Percentiles rank a stretch among this genome's conserved stretches.
Evolutionary conservation across 1,140 invertebrate genomes (phyloP).

Genomic region (Trachymyrmex cornetzi): DNA sequence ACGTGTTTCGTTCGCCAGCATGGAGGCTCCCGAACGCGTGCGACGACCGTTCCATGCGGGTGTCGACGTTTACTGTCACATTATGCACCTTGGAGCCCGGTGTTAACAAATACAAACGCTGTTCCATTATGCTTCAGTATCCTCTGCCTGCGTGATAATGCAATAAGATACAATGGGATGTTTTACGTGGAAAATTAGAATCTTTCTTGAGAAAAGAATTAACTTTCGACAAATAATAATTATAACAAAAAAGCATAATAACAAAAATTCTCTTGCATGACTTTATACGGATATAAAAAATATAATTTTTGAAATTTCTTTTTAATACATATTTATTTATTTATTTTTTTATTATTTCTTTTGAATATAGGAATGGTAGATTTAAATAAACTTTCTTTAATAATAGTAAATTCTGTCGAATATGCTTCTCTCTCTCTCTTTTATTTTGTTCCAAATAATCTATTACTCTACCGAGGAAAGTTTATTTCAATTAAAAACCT

Average conservation of each 20-base stretch:
- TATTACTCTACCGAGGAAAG: too few relatives aligned
- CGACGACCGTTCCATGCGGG: slow-evolving; percentile 80
- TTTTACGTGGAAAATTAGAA: neutral
- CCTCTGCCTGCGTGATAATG: neutral
- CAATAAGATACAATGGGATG: neutral
- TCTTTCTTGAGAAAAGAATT: neutral
- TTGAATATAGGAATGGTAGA: neutral
- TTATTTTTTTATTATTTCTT: neutral
- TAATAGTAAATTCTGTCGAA: neutral
- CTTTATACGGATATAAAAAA: neutral
- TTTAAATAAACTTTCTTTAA: neutral
- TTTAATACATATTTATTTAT: neutral
- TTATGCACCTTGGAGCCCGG: slow-evolving; percentile 59
- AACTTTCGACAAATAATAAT: neutral
- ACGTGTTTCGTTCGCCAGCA: slow-evolving; percentile 73
- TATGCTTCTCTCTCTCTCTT: too few relatives aligned
- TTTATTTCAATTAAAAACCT: too few relatives aligned
- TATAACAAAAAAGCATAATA: neutral
- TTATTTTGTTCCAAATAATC: too few relatives aligned
- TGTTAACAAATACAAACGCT: slow-evolving; percentile 15
- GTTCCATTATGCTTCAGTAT: neutral
- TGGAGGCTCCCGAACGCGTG: slow-evolving; percentile 77
- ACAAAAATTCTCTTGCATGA: neutral
- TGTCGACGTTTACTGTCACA: slow-evolving; percentile 66
- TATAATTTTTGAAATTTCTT: neutral